A percentile compares a stretch with the other conserved stretches of the same genome.
phyloP scores from a whole-genome alignment of 2,888 invertebrate genomes.

The Danaus chrysippus region DNA sequence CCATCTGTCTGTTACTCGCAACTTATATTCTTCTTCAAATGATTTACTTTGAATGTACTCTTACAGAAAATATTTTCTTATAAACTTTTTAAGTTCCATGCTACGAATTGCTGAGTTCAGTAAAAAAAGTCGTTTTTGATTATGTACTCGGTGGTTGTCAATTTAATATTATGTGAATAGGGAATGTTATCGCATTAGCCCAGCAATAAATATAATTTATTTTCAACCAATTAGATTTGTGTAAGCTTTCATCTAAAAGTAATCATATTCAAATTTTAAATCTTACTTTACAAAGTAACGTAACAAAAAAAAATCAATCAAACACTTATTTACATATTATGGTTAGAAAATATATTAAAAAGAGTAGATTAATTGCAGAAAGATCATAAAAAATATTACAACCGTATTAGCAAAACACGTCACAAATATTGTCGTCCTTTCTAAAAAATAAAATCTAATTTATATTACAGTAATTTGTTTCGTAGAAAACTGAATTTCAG shows the following conservation, averaged over 20 bases:
- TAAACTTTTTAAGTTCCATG: conserved; percentile 59
- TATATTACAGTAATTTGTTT: too few relatives aligned
- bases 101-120: conserved; percentile 34
- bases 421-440: too few relatives aligned
- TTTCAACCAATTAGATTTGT: conserved; percentile 25
- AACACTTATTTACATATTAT: conserved; percentile 9
- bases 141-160: conserved; percentile 23
- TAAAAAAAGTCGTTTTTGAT: conserved; percentile 25
- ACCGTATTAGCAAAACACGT: too few relatives aligned
- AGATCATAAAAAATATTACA: too few relatives aligned
- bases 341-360: too few relatives aligned
- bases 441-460: too few relatives aligned
- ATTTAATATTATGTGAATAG: conserved; percentile 25
- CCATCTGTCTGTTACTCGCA: conserved; percentile 48
- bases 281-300: conserved; percentile 26
- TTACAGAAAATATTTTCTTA: conserved; percentile 72
- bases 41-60: conserved; percentile 73
- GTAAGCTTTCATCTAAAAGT: conserved; percentile 27
- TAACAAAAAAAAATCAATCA: conserved; percentile 22
- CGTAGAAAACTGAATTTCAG: too few relatives aligned
- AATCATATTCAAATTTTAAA: conserved; percentile 26
- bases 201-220: conserved; percentile 28
- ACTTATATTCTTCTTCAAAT: conserved; percentile 75
- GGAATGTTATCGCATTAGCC: conserved; percentile 28
- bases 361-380: too few relatives aligned